A percentile compares a stretch with the other conserved stretches of the same genome.
phyloP scores from a whole-genome alignment of 2,888 invertebrate genomes.

The Thera britannica region DNA sequence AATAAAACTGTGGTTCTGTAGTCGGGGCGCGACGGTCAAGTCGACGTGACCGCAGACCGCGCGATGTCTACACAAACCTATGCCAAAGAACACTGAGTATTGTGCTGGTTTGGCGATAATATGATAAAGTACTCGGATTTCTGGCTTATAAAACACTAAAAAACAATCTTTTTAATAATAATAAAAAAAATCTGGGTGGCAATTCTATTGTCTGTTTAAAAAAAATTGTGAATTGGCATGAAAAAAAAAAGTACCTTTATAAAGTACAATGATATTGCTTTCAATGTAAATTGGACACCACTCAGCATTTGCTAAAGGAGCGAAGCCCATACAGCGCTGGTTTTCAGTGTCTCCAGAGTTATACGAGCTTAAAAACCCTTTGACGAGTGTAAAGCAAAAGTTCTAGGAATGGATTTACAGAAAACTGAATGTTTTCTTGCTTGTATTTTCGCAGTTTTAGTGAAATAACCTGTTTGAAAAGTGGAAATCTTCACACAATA shows the following conservation, averaged over 20 bases:
- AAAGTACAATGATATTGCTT: no score
- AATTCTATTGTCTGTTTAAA: no score
- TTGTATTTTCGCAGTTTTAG: conserved; percentile 8
- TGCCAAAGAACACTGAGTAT: conserved; percentile 14
- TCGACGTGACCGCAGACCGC: conserved; percentile 36
- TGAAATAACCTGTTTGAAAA: conserved; percentile 14
- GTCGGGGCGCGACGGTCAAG: conserved; percentile 29
- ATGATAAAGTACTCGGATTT: neutral
- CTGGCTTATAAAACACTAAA: no score
- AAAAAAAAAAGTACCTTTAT: no score
- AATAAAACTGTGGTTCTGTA: conserved; percentile 35
- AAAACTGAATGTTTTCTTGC: neutral
- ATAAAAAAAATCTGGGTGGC: no score
- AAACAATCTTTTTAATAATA: no score
- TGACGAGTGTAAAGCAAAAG: neutral
- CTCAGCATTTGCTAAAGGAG: no score
- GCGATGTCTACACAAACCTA: conserved; percentile 32
- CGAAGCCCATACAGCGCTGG: no score
- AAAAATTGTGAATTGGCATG: no score
- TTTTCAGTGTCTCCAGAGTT: no score
- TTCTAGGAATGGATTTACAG: neutral
- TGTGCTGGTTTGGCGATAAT: neutral
- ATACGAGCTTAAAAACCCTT: no score
- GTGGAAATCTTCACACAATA: conserved; percentile 26
- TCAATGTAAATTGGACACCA: no score